Percentiles rank a stretch among this genome's conserved stretches.
These are phyloP conservation scores for Proterorhinus semilunaris DNA, from an alignment of 2,113 vertebrate species.

Conservation along the genomic window DNA sequence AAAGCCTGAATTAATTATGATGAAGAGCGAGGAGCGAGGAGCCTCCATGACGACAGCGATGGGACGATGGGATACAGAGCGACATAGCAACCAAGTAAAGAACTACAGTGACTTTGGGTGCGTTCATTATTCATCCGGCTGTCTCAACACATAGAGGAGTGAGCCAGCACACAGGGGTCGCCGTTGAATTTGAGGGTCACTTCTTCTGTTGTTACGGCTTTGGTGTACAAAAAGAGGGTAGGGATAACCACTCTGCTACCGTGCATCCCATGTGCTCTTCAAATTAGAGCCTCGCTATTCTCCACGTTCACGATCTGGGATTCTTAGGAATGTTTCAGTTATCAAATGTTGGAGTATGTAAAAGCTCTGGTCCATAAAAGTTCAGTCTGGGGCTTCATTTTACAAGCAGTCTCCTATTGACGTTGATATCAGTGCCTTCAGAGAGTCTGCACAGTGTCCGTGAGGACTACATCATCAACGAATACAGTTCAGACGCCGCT, in stretches of 20 bases:
- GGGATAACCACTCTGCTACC: too few relatives aligned
- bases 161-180: neutral
- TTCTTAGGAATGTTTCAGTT: neutral
- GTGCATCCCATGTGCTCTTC: neutral
- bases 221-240: too few relatives aligned
- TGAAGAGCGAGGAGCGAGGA: neutral
- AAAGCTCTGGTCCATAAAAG: slow-evolving; percentile 24
- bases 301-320: too few relatives aligned
- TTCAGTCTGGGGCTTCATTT: slow-evolving; percentile 41
- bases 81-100: neutral
- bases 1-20: slow-evolving; percentile 56
- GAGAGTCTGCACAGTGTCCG: slow-evolving; percentile 15
- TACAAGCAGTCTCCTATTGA: slow-evolving; percentile 52
- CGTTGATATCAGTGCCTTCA: slow-evolving; percentile 50
- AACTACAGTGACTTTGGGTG: neutral
- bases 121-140: neutral
- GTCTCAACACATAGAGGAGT: neutral
- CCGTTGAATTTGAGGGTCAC: neutral
- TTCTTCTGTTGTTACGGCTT: too few relatives aligned
- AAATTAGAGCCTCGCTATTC: neutral
- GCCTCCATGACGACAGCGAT: neutral
- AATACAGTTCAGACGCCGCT: neutral
- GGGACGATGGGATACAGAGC: slow-evolving; percentile 3
- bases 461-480: slow-evolving; percentile 4
- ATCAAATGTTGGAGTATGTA: neutral